Evolutionary conservation across 2,888 invertebrate species (phyloP).

Genomic region (Eledone cirrhosa): DNA sequence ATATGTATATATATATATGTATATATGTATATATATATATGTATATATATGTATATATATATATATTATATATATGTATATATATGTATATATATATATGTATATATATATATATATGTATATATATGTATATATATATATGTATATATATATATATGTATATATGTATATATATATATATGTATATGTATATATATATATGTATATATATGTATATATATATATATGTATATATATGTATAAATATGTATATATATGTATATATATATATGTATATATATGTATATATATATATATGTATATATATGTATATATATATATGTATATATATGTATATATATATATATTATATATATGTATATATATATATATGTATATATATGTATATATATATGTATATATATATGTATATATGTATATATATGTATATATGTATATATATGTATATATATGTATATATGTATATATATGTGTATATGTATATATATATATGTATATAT

Average conservation of each 20-base stretch:
- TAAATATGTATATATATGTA: neutral
- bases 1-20: no score
- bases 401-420: neutral
- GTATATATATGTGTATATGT: neutral
- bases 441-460: neutral
- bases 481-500: neutral
- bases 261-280: neutral
- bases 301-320: neutral
- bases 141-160: neutral
- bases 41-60: neutral
- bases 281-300: neutral
- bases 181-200: neutral
- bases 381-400: neutral
- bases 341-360: neutral
- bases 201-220: neutral
- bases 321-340: neutral
- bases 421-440: neutral
- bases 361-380: constrained; percentile 3
- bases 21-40: no score
- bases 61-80: neutral
- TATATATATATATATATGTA: constrained; percentile 13
- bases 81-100: constrained; percentile 13
- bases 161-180: neutral
- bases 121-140: neutral
- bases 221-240: neutral